These are phyloP conservation scores for Hestina assimilis DNA, from an alignment of 1,140 invertebrate genomes.

Conservation along the genomic window DNA sequence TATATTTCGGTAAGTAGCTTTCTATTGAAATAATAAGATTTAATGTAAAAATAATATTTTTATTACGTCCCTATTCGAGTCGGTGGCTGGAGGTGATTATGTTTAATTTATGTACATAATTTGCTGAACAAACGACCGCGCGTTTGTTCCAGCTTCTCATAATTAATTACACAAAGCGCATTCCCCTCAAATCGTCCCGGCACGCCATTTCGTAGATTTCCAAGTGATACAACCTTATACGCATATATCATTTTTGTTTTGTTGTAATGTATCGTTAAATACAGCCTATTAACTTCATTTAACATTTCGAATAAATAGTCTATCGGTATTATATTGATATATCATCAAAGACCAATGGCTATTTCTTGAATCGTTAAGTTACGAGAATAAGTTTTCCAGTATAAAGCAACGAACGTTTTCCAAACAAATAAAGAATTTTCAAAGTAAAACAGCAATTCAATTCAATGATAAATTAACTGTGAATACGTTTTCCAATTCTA, in stretches of 20 bases:
- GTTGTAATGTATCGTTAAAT: conserved; percentile 1
- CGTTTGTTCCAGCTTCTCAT: conserved; percentile 26
- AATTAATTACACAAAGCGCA: conserved; percentile 36
- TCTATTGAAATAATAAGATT: background rate
- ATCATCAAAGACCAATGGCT: no score
- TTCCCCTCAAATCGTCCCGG: conserved; percentile 18
- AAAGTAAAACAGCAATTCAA: conserved; percentile 1
- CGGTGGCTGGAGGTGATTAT: conserved; percentile 23
- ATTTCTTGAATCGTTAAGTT: no score
- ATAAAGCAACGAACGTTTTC: conserved; percentile 2
- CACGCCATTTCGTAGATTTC: conserved; percentile 2
- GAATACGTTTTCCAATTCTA: no score
- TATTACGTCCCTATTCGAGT: conserved; percentile 6
- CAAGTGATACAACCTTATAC: no score
- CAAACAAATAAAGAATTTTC: background rate
- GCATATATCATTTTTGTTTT: no score
- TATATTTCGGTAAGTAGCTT: no score
- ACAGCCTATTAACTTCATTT: background rate
- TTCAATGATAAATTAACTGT: conserved; percentile 9
- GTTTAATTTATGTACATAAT: conserved; percentile 40
- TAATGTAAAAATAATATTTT: background rate
- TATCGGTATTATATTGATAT: no score
- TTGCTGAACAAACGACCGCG: conserved; percentile 30
- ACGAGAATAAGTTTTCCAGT: no score
- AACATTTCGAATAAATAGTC: no score